phyloP scores from a whole-genome alignment of 1,140 invertebrate genomes.

The Diachasma alloeum region DNA sequence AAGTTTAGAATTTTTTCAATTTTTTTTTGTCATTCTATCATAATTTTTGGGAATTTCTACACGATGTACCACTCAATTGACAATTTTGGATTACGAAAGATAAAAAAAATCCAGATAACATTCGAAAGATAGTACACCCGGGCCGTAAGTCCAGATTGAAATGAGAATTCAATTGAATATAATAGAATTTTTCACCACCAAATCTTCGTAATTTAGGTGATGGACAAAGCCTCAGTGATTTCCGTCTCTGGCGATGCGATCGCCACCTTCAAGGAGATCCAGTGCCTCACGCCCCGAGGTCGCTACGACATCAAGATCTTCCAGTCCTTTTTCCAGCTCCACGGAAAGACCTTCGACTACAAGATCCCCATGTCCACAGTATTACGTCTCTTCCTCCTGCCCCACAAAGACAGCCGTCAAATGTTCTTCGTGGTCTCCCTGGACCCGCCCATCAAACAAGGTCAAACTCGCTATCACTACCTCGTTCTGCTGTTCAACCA shows the following conservation, averaged over 20 bases:
- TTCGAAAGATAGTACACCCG: too few relatives aligned
- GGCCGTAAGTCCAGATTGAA: too few relatives aligned
- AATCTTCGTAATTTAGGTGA: constrained; percentile 71
- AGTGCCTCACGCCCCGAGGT: constrained; percentile 98
- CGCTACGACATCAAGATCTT: constrained; percentile 99
- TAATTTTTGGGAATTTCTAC: too few relatives aligned
- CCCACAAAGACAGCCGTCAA: constrained; percentile 97
- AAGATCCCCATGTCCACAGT: constrained; percentile 98
- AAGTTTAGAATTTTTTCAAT: too few relatives aligned
- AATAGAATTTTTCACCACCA: too few relatives aligned
- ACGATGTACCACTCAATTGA: too few relatives aligned
- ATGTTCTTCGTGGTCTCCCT: constrained; percentile 98
- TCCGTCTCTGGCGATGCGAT: constrained; percentile 97
- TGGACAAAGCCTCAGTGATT: constrained; percentile 97
- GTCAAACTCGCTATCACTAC: constrained; percentile 96
- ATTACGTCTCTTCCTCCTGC: constrained; percentile 91
- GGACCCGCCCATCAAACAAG: constrained; percentile 99
- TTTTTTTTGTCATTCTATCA: too few relatives aligned
- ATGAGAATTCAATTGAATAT: too few relatives aligned
- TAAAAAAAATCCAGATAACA: too few relatives aligned
- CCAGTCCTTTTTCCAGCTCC: constrained; percentile 96
- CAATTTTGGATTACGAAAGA: too few relatives aligned
- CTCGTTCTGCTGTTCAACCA: constrained; percentile 93
- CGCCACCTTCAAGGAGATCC: constrained; percentile 95
- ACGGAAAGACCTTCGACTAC: constrained; percentile 99